Evolutionary conservation across 2,888 invertebrate species (phyloP), one percentile per base, ranked within the genome.

Genomic region (Netelia virgata): DNA sequence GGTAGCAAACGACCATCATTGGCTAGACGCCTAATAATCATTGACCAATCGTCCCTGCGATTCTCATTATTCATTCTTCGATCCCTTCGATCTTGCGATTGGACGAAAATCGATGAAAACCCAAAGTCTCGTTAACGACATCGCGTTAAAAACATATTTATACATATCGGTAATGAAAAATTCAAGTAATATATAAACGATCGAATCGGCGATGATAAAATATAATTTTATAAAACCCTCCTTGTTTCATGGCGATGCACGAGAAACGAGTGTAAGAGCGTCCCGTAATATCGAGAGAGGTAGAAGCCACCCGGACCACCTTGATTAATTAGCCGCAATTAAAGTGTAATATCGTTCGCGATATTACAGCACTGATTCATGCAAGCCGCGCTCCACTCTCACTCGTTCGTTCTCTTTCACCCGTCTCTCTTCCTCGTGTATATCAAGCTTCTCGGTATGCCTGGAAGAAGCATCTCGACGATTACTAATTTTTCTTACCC

Each of bases 271-370:
- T 69, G 55, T 16, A 47, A 14, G 47, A 6, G 14, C 47, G 1
- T 3, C 75, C 47, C 59, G 70, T 6, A 66, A 41, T 61, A 73
- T 76, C 75, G 68, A 55, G 76, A 55, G 76, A 43, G 64, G 64
- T 50, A 80, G 47, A 77, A 41, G 61, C 57, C 50, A 55, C n/a
- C 72, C 66, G 28, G 84, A 74, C 73, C 68, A 74, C 82, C 68
- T 84, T 83, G 82, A 83, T 85, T 86, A 85, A 86, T 86, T 83
- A 83, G 59, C 47, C 66, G 83, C 82, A 86, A 86, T 86, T 82
- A 86, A 69, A 85, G 73, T 76, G 83, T 76, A 83, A 85, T 85
- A 85, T 85, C 81, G 18, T 74, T 70, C 47, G 81, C 69, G 84
- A 84, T 84, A 84, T 84, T 77, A 77, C 61, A 74, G 73, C 61